Evolutionary conservation across 2,888 invertebrate genomes (phyloP).

Genomic region (Plagodis dolabraria): DNA sequence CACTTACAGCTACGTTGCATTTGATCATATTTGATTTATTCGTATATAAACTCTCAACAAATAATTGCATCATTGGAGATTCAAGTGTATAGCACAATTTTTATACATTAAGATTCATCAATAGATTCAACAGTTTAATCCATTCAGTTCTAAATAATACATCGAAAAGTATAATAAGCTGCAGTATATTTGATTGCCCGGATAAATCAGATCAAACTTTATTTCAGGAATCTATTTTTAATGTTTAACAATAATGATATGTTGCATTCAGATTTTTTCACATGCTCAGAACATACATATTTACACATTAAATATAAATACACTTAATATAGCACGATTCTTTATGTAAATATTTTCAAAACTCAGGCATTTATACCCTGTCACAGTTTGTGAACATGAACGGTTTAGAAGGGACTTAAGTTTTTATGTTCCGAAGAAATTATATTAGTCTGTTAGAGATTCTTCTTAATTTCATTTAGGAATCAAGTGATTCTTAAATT

Average conservation of each 20-base stretch:
- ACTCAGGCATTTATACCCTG: slow-evolving; percentile 4
- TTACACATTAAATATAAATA: no score
- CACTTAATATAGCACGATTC: background rate
- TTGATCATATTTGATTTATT: background rate
- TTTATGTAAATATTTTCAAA: slow-evolving; percentile 1
- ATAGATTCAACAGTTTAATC: no score
- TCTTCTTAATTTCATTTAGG: background rate
- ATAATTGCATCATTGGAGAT: no score
- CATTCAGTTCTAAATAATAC: no score
- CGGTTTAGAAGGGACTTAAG: no score
- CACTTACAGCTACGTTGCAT: background rate
- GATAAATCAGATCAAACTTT: background rate
- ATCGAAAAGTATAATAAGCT: no score
- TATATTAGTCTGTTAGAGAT: background rate
- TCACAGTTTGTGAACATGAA: background rate
- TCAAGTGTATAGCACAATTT: no score
- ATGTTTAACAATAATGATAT: slow-evolving; percentile 32
- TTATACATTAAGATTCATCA: no score
- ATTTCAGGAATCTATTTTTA: background rate
- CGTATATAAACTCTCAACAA: no score
- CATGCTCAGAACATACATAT: background rate
- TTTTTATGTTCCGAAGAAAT: no score
- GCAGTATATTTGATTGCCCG: background rate
- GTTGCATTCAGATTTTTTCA: slow-evolving; percentile 14
- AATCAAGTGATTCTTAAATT: no score